Base-by-base conservation (phyloP, 2,888 invertebrate genomes). In the Rhopalosiphum nymphaeae region DNA sequence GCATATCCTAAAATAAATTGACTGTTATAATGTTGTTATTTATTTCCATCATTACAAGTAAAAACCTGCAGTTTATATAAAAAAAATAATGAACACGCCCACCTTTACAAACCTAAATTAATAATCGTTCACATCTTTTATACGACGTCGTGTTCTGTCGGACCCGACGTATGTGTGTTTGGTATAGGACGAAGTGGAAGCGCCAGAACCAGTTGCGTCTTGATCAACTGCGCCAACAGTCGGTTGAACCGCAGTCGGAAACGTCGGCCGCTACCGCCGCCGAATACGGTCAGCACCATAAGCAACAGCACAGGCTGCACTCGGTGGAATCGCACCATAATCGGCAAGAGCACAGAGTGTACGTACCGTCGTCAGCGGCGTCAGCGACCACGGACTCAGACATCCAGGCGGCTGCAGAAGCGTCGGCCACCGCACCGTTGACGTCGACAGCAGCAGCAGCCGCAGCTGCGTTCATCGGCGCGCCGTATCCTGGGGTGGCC, bases 181-280 rank as follows among this genome's bases (percentile, higher is more conserved):
- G 78, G 2, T 78, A 78, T 95, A 96, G 96, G 95, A 96, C 96
- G 7, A 96, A 96, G 95, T 96, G 96, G 96, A 96, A 96, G 95
- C 95, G 96, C 26, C 96, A 96, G 95, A 98, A 98, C 96, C 98
- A 98, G 95, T 96, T 98, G 89, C 97, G 98, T 0, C 95, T 98
- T 94, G 98, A 98, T 95, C 98, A 98, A 95, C 96, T 98, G 16
- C 97, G 98, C 0, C 98, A 98, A 95, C 98, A 98, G 95, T 98
- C 98, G 53, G 97, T 97, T 13, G 93, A 93, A 97, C 97, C 90
- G 97, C 98, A 95, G 98, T 98, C 95, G 97, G 97, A 95, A 95
- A 97, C 42, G 96, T 97, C 26, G 95, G 95, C 29, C 95, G 78
- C 36, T 21, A 95, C 26, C 95, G 95, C 29, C 95, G 53, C 53